Conservation (phyloP, 2,797 vertebrate species). For the Amblyraja radiata region DNA sequence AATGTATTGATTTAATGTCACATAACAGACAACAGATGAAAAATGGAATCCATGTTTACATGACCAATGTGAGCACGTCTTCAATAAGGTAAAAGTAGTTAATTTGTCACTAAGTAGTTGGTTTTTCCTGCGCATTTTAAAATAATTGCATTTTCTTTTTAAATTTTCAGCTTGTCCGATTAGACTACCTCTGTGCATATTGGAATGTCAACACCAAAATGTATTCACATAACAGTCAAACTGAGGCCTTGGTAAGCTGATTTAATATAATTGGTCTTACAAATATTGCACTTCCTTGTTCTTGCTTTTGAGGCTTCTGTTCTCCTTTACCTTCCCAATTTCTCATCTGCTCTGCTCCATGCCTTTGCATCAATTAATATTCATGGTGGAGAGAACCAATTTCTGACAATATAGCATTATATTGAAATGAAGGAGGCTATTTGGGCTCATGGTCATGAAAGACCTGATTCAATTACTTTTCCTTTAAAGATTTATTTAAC, state of each 20-base stretch:
- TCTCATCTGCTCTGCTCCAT: background rate
- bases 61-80: slow-evolving; percentile 82
- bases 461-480: background rate
- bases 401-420: background rate
- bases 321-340: background rate
- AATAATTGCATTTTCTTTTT: slow-evolving; percentile 39
- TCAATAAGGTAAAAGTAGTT: slow-evolving; percentile 77
- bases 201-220: slow-evolving; percentile 90
- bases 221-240: slow-evolving; percentile 70
- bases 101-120: background rate
- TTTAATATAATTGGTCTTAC: background rate
- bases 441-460: background rate
- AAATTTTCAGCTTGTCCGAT: slow-evolving; percentile 72
- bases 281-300: background rate
- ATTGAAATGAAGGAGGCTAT: background rate
- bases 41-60: slow-evolving; percentile 88
- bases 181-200: slow-evolving; percentile 92
- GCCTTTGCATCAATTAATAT: background rate
- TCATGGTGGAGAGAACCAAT: background rate
- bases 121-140: background rate
- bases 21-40: slow-evolving; percentile 78
- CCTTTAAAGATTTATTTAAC: background rate
- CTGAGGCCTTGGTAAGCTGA: slow-evolving; percentile 79
- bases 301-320: background rate
- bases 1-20: slow-evolving; percentile 30